Base-by-base conservation (phyloP, 92 coral and sea anemone species). In the Parazoanthus darwini region DNA sequence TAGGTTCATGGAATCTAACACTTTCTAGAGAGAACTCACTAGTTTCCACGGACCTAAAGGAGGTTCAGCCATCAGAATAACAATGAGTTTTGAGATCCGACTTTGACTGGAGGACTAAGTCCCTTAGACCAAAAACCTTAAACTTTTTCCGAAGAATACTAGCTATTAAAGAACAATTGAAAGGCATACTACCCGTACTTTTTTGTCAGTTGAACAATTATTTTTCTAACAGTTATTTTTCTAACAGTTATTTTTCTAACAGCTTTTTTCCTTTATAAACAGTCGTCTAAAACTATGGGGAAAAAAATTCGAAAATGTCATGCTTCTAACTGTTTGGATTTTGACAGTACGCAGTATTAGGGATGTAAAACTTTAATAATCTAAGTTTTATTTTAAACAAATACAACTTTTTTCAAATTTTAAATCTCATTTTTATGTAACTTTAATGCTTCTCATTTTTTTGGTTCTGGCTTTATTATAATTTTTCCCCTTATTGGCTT, bases 31-130 rank as follows among this genome's bases (percentile, higher is more conserved):
- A 29, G 33, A 29, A 29, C 33, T 29, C 33, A 29, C 33, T 29
- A 29, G 33, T 29, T 29, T 29, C 33, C 33, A 29, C 33, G 33
- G 33, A 29, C 33, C 33, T 29, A 29, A 29, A 29, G 33, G 33
- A 29, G 33, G 33, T 29, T 29, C 33, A 29, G 33, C 33, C 33
- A 29, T 29, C 33, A 29, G 33, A 29, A 67, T 67, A 67, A 15
- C 73, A 67, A 16, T 67, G 73, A 67, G 25, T 67, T 67, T 67
- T 67, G 73, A 67, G 73, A 67, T 67, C 73, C 73, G 73, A 67
- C 73, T 67, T 67, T 67, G 73, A 67, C 73, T 67, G 73, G 73
- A 67, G 73, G 73, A 67, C 73, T 67, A 67, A 67, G 73, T 67
- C 73, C 73, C 73, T 67, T 67, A 67, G 73, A 11, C 73, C 73